Percentiles rank a stretch among this genome's conserved stretches.
These are phyloP conservation scores for Heliconius himera DNA, from an alignment of 1,140 invertebrate species.

Conservation along the genomic window DNA sequence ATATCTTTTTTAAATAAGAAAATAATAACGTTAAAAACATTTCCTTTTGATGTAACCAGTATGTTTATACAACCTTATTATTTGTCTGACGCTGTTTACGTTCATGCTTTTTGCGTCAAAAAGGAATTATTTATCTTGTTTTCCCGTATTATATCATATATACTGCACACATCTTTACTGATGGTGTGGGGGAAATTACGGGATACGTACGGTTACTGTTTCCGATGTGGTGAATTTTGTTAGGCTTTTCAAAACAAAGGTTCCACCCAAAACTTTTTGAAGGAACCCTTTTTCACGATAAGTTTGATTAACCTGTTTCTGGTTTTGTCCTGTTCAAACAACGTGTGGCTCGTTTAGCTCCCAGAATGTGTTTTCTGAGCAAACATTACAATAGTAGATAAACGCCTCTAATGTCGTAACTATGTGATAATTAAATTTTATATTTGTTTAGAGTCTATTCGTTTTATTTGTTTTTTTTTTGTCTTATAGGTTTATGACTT, in stretches of 20 bases:
- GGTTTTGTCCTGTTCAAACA: constrained; percentile 29
- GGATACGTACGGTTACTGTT: constrained; percentile 20
- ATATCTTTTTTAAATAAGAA: not conserved
- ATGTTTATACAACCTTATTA: not conserved
- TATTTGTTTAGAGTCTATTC: not conserved
- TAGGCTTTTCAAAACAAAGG: constrained; percentile 45
- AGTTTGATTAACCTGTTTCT: constrained; percentile 8
- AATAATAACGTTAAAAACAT: not conserved
- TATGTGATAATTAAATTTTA: constrained; percentile 1
- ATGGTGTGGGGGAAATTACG: constrained; percentile 13
- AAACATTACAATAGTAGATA: constrained; percentile 9
- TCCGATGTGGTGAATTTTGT: constrained; percentile 42
- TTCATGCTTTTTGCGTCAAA: constrained; percentile 26
- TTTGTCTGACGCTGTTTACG: not conserved
- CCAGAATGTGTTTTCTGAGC: constrained; percentile 11
- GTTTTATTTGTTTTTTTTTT: not conserved
- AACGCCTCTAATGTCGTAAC: not conserved
- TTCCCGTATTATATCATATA: constrained; percentile 36
- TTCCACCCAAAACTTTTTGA: constrained; percentile 39
- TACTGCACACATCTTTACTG: constrained; percentile 44
- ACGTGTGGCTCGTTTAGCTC: not conserved
- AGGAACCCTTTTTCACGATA: constrained; percentile 38
- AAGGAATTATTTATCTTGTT: constrained; percentile 48
- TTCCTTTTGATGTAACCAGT: not conserved
- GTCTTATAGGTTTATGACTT: not conserved